Evolutionary conservation across 2,113 vertebrate species (phyloP).

Genomic region (Tylochromis polylepis): DNA sequence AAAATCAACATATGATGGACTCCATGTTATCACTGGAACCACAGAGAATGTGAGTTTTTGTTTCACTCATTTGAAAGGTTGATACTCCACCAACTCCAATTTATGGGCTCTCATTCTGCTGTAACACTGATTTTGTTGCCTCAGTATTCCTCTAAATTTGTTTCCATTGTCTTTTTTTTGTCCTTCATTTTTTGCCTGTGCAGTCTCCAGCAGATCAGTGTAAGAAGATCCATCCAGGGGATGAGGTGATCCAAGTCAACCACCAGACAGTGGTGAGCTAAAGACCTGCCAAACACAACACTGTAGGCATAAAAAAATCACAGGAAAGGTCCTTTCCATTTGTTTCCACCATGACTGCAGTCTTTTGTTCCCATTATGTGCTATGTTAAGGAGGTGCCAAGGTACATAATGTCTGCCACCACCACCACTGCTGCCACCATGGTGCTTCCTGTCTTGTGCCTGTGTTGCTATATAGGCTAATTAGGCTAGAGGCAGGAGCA

Average conservation of each 20-base stretch:
- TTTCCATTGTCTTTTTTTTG: not conserved
- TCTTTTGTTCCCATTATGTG: conserved; percentile 13
- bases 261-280: conserved; percentile 72
- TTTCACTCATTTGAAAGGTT: not conserved
- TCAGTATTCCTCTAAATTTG: not conserved
- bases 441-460: conserved; percentile 28
- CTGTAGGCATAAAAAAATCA: not conserved
- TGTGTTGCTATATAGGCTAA: conserved; percentile 44
- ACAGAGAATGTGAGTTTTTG: conserved; percentile 71
- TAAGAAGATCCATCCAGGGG: conserved; percentile 73
- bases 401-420: conserved; percentile 14
- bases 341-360: not conserved
- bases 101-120: not conserved
- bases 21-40: conserved; percentile 74
- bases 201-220: conserved; percentile 72
- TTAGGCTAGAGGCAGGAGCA: conserved; percentile 17
- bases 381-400: conserved; percentile 9
- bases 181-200: not conserved
- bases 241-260: conserved; percentile 74
- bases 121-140: not conserved
- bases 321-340: not conserved
- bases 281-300: not conserved
- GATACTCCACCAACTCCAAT: not conserved
- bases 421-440: not conserved
- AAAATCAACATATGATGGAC: conserved; percentile 74